phyloP scores from a whole-genome alignment of 2,888 invertebrate genomes.

The Synergus gifuensis region DNA sequence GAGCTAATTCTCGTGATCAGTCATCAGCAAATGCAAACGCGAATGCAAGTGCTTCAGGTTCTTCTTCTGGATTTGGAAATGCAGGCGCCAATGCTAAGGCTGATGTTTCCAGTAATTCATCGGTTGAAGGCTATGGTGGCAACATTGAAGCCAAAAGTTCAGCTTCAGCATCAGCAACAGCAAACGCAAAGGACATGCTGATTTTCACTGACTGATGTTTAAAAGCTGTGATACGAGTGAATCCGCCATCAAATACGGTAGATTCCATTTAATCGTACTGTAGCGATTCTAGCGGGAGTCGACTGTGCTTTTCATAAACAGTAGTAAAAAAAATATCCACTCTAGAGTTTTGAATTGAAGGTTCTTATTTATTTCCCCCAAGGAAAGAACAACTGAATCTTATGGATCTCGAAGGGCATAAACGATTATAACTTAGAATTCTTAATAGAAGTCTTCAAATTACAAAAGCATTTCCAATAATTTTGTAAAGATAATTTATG shows the following conservation, averaged over 20 bases:
- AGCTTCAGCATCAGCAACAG: constrained; percentile 57
- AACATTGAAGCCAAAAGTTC: constrained; percentile 60
- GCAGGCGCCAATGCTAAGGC: constrained; percentile 61
- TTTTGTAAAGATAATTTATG: too few species aligned
- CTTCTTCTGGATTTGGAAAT: constrained; percentile 10
- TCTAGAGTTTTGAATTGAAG: neutral
- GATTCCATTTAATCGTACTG: too few species aligned
- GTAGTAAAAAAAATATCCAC: neutral
- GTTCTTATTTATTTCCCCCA: neutral
- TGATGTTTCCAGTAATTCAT: constrained; percentile 47
- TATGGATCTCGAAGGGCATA: neutral
- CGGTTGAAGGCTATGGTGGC: constrained; percentile 48
- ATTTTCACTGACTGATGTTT: constrained; percentile 59
- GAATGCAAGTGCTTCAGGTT: constrained; percentile 41
- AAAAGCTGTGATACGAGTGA: constrained; percentile 25
- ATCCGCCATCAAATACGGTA: neutral
- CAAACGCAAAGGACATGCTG: constrained; percentile 62
- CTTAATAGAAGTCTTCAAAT: too few species aligned
- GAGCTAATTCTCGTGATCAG: constrained; percentile 48
- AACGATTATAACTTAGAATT: neutral
- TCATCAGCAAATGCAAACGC: constrained; percentile 56
- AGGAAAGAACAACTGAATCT: neutral
- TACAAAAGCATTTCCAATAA: too few species aligned
- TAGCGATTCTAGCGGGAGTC: too few species aligned
- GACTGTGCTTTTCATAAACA: neutral